These are phyloP conservation scores for Pangasianodon gigas DNA, from an alignment of 2,113 vertebrate genomes.

Conservation along the genomic window DNA sequence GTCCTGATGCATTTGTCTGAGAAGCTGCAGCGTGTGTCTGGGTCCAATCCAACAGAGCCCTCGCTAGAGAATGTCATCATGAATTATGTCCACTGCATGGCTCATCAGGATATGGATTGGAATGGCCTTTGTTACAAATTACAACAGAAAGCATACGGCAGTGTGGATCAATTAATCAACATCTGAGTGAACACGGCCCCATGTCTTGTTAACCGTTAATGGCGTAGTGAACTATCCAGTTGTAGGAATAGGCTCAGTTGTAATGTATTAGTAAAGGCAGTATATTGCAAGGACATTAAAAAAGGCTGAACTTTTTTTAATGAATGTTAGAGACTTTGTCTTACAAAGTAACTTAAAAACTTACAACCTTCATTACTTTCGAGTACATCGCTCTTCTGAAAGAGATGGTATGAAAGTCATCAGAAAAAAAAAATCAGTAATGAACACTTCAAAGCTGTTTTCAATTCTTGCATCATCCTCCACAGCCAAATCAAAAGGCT, in stretches of 20 bases:
- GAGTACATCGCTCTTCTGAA: not conserved
- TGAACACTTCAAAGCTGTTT: constrained; percentile 33
- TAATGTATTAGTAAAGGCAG: not conserved
- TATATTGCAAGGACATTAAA: not conserved
- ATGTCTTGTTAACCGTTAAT: constrained; percentile 29
- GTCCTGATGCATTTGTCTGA: constrained; percentile 35
- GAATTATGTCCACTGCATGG: constrained; percentile 51
- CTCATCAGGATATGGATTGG: constrained; percentile 49
- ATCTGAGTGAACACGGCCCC: constrained; percentile 10
- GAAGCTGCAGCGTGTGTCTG: constrained; percentile 38
- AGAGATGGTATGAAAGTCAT: not conserved
- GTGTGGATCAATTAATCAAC: constrained; percentile 48
- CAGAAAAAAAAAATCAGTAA: constrained; percentile 4
- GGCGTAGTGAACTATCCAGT: not conserved
- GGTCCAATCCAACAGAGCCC: constrained; percentile 34
- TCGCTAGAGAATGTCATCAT: constrained; percentile 49
- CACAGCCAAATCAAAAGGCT: not conserved
- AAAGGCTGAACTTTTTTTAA: not conserved
- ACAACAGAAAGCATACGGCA: constrained; percentile 42
- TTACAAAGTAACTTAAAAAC: not conserved
- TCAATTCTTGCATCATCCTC: constrained; percentile 2
- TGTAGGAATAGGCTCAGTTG: not conserved
- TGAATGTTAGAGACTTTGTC: not conserved
- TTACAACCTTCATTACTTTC: not conserved
- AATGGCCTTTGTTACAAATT: constrained; percentile 53